Conservation (phyloP, 2,797 vertebrate genomes). For the Vespertilio murinus region DNA sequence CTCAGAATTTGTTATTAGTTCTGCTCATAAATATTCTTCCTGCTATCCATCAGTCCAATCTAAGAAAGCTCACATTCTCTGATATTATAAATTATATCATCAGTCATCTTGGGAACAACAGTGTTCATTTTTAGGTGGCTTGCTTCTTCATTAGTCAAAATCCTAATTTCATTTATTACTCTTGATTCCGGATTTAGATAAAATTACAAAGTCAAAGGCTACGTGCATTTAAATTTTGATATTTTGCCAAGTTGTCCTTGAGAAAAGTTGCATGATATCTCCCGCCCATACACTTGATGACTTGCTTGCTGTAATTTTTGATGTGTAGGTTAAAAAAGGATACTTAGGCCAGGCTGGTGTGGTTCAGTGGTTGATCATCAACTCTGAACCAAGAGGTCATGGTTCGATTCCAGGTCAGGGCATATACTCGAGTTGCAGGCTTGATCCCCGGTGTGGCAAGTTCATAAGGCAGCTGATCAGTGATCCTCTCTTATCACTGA, state of each 20-base stretch:
- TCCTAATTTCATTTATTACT: conserved; percentile 44
- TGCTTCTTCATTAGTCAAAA: conserved; percentile 22
- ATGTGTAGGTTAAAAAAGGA: background rate
- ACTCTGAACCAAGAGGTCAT: too few relatives aligned
- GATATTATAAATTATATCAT: background rate
- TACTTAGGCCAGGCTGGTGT: background rate
- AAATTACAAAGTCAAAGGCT: background rate
- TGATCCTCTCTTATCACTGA: too few relatives aligned
- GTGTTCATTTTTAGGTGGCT: background rate
- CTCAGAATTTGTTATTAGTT: conserved; percentile 48
- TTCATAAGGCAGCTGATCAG: too few relatives aligned
- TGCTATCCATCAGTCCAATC: background rate
- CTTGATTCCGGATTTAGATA: conserved; percentile 22
- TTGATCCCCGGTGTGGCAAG: too few relatives aligned
- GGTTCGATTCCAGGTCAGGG: too few relatives aligned
- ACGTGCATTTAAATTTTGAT: background rate
- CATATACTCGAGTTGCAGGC: too few relatives aligned
- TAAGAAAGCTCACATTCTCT: conserved; percentile 27
- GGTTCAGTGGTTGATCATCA: too few relatives aligned
- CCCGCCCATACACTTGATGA: background rate
- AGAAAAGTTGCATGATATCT: background rate
- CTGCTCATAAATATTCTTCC: conserved; percentile 49
- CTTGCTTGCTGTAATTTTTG: conserved; percentile 25
- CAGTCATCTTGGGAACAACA: background rate
- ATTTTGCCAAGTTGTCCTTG: conserved; percentile 17